phyloP scores from a whole-genome alignment of 2,797 vertebrate species.

The Philypnodon macrostomus region DNA sequence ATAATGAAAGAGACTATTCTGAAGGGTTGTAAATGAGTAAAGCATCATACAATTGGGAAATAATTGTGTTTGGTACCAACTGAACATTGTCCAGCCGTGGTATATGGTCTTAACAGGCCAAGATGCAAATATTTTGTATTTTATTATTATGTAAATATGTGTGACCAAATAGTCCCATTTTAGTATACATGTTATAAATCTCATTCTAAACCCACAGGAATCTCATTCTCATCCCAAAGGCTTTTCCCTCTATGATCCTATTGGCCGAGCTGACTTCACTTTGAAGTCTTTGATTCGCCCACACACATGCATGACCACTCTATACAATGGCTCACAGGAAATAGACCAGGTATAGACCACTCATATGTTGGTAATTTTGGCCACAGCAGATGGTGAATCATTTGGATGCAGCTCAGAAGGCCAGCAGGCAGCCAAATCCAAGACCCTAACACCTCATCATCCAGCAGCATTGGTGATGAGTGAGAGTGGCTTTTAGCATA shows the following conservation, averaged over 20 bases:
- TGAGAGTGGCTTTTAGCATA: conserved; percentile 9
- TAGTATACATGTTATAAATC: too few species aligned
- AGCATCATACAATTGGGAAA: too few species aligned
- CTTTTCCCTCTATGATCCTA: background rate
- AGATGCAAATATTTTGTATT: too few species aligned
- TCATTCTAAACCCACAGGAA: too few species aligned
- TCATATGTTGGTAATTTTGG: background rate
- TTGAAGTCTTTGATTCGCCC: conserved; percentile 6
- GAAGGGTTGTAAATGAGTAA: too few species aligned
- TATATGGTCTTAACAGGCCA: too few species aligned
- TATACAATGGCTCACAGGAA: background rate
- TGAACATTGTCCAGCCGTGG: too few species aligned
- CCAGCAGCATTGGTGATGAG: conserved; percentile 2
- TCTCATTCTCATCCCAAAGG: too few species aligned
- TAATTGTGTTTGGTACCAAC: too few species aligned
- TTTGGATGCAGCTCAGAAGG: conserved; percentile 10
- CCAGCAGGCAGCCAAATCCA: conserved; percentile 6
- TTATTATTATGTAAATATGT: too few species aligned
- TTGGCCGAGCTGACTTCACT: conserved; percentile 1
- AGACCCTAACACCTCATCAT: conserved; percentile 8
- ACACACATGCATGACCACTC: background rate
- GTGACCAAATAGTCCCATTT: too few species aligned
- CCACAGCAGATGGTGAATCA: conserved; percentile 18
- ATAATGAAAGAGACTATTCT: too few species aligned
- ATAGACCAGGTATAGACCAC: background rate